A percentile compares a stretch with the other conserved stretches of the same genome.
Conservation (phyloP, 2,797 vertebrate genomes). For the Epinephelus malabaricus region DNA sequence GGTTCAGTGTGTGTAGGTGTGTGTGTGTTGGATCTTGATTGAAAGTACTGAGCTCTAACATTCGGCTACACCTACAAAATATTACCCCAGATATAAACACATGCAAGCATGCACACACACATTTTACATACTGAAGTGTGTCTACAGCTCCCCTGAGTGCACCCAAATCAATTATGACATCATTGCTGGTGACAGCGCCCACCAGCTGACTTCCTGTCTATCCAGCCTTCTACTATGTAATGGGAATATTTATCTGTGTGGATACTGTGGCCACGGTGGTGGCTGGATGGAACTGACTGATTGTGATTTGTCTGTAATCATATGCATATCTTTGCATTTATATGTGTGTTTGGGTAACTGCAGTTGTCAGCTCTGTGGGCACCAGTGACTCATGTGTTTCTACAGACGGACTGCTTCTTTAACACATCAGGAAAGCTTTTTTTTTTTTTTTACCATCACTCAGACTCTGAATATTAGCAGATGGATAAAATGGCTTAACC, state of each 20-base stretch:
- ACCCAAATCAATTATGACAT: constrained; percentile 27
- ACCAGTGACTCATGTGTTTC: constrained; percentile 66
- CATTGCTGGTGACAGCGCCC: background rate
- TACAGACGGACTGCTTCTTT: constrained; percentile 45
- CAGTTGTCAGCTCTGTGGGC: constrained; percentile 41
- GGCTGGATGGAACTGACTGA: constrained; percentile 22
- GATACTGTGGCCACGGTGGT: constrained; percentile 2
- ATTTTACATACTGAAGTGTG: too few species aligned
- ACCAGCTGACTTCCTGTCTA: constrained; percentile 1
- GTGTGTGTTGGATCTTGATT: background rate
- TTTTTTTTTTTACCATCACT: constrained; percentile 25
- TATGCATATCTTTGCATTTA: constrained; percentile 4
- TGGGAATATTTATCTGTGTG: constrained; percentile 26
- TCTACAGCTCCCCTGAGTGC: too few species aligned
- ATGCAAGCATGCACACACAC: too few species aligned
- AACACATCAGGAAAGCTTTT: constrained; percentile 44
- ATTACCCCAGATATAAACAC: too few species aligned
- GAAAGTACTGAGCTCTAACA: background rate
- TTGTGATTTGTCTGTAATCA: constrained; percentile 40
- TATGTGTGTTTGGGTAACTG: constrained; percentile 28
- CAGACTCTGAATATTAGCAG: constrained; percentile 52
- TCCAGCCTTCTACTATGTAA: background rate
- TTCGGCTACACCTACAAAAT: too few species aligned
- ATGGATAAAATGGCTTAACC: constrained; percentile 53
- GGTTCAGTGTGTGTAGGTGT: background rate